phyloP scores from a whole-genome alignment of 2,113 vertebrate genomes.

The Cervus canadensis region DNA sequence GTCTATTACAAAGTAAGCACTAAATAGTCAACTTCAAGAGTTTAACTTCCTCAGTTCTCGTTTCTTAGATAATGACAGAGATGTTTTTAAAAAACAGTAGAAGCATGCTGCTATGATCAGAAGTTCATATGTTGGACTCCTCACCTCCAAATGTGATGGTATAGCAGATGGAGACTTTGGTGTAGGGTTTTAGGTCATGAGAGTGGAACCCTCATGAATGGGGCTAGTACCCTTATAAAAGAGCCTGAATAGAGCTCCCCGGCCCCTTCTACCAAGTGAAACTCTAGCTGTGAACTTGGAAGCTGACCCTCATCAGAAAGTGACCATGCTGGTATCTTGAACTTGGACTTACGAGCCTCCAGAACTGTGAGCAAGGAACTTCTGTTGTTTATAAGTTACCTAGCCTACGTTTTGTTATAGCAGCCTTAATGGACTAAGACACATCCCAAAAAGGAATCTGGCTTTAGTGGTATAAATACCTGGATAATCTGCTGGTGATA shows the following conservation, averaged over 20 bases:
- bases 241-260: background rate
- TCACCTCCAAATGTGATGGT: background rate
- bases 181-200: background rate
- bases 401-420: background rate
- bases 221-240: background rate
- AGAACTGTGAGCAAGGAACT: background rate
- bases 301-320: background rate
- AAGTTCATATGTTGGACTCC: background rate
- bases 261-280: background rate
- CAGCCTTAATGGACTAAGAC: background rate
- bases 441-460: background rate
- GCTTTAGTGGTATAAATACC: background rate
- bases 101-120: background rate
- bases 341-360: background rate
- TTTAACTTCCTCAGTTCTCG: background rate
- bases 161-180: background rate
- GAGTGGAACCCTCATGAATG: background rate
- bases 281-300: background rate
- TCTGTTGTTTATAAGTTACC: background rate
- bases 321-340: background rate
- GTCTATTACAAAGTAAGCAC: background rate
- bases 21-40: background rate
- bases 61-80: background rate
- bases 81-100: background rate
- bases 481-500: background rate